A percentile compares a stretch with the other conserved stretches of the same genome.
These are phyloP conservation scores for Leptopilina drosophilae DNA, from an alignment of 2,888 invertebrate species.

Conservation along the genomic window DNA sequence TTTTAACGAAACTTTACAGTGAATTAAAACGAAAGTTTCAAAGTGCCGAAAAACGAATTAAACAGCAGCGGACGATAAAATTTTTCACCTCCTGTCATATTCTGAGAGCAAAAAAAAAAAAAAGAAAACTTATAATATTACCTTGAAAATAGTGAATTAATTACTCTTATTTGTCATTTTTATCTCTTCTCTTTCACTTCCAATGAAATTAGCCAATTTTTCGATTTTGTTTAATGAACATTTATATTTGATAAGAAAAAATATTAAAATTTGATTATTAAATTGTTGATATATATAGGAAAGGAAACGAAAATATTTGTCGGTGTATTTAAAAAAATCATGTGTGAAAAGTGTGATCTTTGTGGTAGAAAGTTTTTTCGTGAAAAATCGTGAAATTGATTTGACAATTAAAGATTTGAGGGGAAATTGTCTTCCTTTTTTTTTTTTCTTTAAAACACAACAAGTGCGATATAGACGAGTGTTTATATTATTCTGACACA, in stretches of 20 bases:
- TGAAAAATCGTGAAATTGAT: not conserved
- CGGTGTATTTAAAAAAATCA: not conserved
- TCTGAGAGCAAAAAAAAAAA: too few species aligned
- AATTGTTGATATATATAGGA: too few species aligned
- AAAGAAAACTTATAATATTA: too few species aligned
- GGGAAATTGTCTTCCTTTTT: not conserved
- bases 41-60: conserved; percentile 4
- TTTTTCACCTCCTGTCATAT: conserved; percentile 3
- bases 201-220: too few species aligned
- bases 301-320: not conserved
- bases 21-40: not conserved
- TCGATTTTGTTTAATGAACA: too few species aligned
- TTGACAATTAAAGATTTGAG: not conserved
- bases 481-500: too few species aligned
- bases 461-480: not conserved
- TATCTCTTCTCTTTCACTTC: too few species aligned
- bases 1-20: not conserved
- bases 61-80: conserved; percentile 11
- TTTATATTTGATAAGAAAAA: too few species aligned
- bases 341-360: conserved; percentile 30
- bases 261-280: too few species aligned
- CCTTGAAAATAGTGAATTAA: too few species aligned
- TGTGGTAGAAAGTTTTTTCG: conserved; percentile 17
- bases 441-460: not conserved
- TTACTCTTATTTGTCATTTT: too few species aligned